These are phyloP conservation scores for Herpetotheres cachinnans DNA, from an alignment of 2,113 vertebrate genomes.

Conservation along the genomic window DNA sequence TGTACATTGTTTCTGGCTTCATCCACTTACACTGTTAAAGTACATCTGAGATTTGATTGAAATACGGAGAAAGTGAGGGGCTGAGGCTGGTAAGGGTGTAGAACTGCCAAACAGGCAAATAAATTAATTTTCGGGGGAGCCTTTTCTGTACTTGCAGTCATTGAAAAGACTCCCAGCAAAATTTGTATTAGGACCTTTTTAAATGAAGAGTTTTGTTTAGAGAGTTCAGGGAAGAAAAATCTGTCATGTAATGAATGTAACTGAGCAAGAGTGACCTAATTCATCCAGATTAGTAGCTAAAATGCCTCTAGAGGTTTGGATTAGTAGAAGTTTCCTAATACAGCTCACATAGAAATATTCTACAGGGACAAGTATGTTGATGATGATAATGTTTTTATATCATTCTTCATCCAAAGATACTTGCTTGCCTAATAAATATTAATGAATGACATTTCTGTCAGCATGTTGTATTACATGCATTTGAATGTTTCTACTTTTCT, in stretches of 20 bases:
- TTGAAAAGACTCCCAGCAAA: not conserved
- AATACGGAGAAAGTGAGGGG: accelerated
- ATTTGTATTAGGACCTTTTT: not conserved
- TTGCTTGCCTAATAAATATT: not conserved
- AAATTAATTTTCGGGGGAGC: not conserved
- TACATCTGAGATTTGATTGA: accelerated
- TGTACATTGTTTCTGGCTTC: not conserved
- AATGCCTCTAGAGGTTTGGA: slow-evolving; percentile 11
- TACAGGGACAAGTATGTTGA: not conserved
- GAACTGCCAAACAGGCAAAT: not conserved
- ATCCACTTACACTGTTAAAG: not conserved
- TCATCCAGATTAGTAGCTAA: not conserved
- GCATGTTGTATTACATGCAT: accelerated
- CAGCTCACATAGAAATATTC: not conserved
- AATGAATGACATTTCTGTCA: not conserved
- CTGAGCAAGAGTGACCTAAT: not conserved
- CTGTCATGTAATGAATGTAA: not conserved
- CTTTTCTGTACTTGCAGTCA: not conserved
- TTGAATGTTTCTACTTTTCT: not conserved
- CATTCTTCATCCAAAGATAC: not conserved
- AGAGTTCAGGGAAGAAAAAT: not conserved
- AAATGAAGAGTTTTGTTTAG: not conserved
- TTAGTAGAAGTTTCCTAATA: not conserved
- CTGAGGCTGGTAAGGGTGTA: not conserved
- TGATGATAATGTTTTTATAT: not conserved